These are phyloP conservation scores for Alexandromys fortis DNA, from an alignment of 2,113 vertebrate genomes.

Conservation along the genomic window DNA sequence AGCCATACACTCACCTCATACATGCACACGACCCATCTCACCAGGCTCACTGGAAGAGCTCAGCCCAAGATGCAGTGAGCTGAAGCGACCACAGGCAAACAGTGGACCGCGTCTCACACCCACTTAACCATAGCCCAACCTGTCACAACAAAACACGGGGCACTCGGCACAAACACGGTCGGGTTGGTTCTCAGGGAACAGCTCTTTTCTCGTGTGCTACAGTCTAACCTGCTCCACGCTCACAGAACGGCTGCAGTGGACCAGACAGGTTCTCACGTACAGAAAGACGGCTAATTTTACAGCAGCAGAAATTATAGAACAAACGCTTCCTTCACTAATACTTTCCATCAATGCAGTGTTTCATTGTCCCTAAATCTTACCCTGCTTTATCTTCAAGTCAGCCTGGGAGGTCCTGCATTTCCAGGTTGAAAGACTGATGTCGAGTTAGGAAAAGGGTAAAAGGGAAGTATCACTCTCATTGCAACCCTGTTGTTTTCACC, in stretches of 20 bases:
- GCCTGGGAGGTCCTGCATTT: background rate
- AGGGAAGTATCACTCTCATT: background rate
- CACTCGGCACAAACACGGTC: background rate
- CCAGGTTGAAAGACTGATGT: background rate
- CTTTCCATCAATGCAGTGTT: background rate
- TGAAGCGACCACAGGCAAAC: background rate
- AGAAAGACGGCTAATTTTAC: background rate
- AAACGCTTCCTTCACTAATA: background rate
- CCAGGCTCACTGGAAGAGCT: background rate
- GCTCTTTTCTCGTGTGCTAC: background rate
- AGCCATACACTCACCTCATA: background rate
- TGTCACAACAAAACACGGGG: background rate
- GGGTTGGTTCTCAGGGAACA: background rate
- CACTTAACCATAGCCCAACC: background rate
- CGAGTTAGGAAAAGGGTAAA: constrained; percentile 6
- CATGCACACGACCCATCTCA: background rate
- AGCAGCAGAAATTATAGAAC: background rate
- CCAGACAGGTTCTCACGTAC: background rate
- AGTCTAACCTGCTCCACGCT: background rate
- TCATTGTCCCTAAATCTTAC: background rate
- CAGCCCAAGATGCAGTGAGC: background rate
- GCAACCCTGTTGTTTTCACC: background rate
- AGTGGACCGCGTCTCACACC: too few relatives aligned
- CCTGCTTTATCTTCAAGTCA: background rate
- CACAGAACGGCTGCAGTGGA: background rate